These are phyloP conservation scores for Numenius arquata DNA, from an alignment of 2,113 vertebrate genomes.

Conservation along the genomic window DNA sequence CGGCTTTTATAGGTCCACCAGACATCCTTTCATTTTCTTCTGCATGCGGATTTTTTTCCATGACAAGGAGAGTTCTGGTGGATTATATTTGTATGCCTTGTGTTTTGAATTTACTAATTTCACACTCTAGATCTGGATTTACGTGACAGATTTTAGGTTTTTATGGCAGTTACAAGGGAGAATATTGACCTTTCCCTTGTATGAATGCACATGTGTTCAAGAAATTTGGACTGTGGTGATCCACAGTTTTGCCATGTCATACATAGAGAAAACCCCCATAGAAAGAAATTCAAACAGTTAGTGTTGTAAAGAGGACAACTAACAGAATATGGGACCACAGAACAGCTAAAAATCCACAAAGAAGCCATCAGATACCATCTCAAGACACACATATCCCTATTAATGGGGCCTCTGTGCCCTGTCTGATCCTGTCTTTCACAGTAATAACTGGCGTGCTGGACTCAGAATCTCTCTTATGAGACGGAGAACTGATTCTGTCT, in stretches of 20 bases:
- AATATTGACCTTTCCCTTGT: neutral
- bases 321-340: neutral
- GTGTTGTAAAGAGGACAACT: neutral
- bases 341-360: neutral
- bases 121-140: neutral
- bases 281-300: neutral
- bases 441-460: neutral
- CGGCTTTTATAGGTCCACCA: neutral
- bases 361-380: neutral
- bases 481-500: neutral
- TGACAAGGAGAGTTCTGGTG: neutral
- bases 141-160: neutral
- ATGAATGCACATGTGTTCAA: neutral
- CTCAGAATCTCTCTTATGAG: neutral
- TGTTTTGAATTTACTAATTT: neutral
- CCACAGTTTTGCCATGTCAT: neutral
- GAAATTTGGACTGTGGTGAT: neutral
- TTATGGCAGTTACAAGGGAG: neutral
- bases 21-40: neutral
- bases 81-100: neutral
- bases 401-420: neutral
- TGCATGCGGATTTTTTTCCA: neutral
- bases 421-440: neutral
- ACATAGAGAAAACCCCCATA: neutral
- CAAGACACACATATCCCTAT: neutral